These are phyloP conservation scores for Eupithecia pulchellata DNA, from an alignment of 2,888 invertebrate genomes.

Conservation along the genomic window DNA sequence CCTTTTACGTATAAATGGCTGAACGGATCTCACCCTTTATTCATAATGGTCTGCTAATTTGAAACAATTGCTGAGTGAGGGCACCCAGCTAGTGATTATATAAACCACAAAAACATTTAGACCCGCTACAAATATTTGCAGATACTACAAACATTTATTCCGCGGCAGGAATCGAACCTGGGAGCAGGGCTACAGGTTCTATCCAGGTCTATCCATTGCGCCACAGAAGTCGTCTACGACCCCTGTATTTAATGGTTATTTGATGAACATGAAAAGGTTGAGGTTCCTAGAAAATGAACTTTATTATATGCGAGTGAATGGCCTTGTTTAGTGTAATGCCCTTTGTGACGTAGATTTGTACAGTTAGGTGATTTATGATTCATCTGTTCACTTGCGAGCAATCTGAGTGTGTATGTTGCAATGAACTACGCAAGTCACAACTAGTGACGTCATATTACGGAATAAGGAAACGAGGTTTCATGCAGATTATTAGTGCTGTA, in stretches of 20 bases:
- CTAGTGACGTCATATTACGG: slow-evolving; percentile 2
- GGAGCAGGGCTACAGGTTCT: no score
- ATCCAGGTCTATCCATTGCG: no score
- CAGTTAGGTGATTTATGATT: background rate
- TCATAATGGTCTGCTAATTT: no score
- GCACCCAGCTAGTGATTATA: no score
- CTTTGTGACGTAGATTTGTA: slow-evolving; percentile 4
- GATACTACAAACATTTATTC: no score
- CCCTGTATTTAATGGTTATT: slow-evolving; percentile 1
- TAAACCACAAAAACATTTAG: no score
- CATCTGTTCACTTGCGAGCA: background rate
- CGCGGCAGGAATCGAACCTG: background rate
- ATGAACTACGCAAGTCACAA: background rate
- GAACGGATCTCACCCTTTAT: no score
- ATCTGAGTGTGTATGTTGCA: background rate
- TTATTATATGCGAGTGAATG: background rate
- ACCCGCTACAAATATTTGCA: no score
- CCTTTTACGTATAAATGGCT: no score
- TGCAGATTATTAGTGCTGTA: background rate
- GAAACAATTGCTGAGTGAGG: no score
- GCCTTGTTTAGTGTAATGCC: slow-evolving; percentile 4
- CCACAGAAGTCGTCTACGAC: background rate
- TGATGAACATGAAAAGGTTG: background rate
- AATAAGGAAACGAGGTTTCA: background rate
- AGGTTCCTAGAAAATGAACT: background rate